Evolutionary conservation across 2,888 invertebrate species (phyloP), one percentile per base, ranked within the genome.

Genomic region (Cheilosia pagana): DNA sequence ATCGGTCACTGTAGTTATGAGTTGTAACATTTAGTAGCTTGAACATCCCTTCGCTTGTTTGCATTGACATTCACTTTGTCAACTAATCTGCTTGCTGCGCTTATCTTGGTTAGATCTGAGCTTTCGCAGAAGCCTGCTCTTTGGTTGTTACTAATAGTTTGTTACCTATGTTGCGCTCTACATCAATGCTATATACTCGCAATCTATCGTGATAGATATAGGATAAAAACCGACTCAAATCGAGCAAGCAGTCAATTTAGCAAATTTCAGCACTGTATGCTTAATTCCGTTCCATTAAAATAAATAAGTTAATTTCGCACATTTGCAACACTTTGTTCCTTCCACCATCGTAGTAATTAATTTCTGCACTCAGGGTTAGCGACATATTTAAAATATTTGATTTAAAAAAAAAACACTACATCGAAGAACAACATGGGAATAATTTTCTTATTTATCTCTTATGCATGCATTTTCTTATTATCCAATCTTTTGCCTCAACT

Each of bases 381-480:
- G 14, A 67, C 53, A 60, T 28, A 45, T 14, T 14, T 25, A 16
- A 43, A 14, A 45, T 25, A 23, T 19, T 14, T 57, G 19, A 43
- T 31, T 10, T 28, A 39, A 23, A 6, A 12, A 21, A 57, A 50
- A 52, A 50, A 72, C 67, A 25, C 67, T 39, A 76, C 59, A 45
- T 48, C 41, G n/a, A 59, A 48, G 43, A 67, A 55, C 6, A 53
- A 63, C 35, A 52, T 31, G 21, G 21, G 16, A 70, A 71, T 52
- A 70, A 48, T n/a, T 43, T 52, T 59, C 65, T 59, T 35, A 57
- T 23, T 28, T 57, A 63, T 19, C 50, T 41, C 19, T 60, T 72
- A 60, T 83, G 82, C 82, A 83, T 83, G 82, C 72, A 72, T 45
- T 63, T 83, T 68, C 21, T 43, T 23, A 28, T 76, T 62, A 82